These are phyloP conservation scores for Microhierax caerulescens DNA, from an alignment of 2,797 vertebrate genomes.

Conservation along the genomic window DNA sequence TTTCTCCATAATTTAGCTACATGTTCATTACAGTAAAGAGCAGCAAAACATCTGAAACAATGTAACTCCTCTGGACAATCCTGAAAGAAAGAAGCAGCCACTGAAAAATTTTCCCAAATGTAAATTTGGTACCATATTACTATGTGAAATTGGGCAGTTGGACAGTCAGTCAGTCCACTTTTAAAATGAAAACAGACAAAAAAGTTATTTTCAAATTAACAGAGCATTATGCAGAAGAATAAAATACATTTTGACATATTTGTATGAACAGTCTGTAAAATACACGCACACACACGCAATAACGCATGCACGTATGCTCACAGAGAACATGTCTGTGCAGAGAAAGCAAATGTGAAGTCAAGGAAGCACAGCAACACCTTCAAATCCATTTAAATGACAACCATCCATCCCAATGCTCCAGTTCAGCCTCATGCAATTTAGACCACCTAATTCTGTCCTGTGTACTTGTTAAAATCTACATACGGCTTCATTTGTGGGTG, in stretches of 20 bases:
- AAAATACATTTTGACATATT: not conserved
- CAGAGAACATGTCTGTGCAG: not conserved
- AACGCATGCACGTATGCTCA: accelerated
- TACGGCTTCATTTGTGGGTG: not conserved
- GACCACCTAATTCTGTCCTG: not conserved
- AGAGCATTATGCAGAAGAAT: not conserved
- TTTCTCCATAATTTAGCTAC: not conserved
- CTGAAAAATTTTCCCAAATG: not conserved
- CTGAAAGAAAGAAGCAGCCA: not conserved
- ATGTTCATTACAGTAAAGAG: not conserved
- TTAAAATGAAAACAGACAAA: not conserved
- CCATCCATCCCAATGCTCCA: not conserved
- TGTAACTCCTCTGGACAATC: not conserved
- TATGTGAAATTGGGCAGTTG: not conserved
- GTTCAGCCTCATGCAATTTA: not conserved
- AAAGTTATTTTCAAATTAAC: not conserved
- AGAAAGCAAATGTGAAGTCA: not conserved
- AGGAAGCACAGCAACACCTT: not conserved
- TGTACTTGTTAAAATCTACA: not conserved
- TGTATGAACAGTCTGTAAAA: not conserved
- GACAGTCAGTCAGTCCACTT: not conserved
- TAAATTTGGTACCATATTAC: not conserved
- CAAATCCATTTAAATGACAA: not conserved
- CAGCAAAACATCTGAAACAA: not conserved
- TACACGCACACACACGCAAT: accelerated